Conservation (phyloP, 2,888 invertebrate species). For the Apamea crenata region DNA sequence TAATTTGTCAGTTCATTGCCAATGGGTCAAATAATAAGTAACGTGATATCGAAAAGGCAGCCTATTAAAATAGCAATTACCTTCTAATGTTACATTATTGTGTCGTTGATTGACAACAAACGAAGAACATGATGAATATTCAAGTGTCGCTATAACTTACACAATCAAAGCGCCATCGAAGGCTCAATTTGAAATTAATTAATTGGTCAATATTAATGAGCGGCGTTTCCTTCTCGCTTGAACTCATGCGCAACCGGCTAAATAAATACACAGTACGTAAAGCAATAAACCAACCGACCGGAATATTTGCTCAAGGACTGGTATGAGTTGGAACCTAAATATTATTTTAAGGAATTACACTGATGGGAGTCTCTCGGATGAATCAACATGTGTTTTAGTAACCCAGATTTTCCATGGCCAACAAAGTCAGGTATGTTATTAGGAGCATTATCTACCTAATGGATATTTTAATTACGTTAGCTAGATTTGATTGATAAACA, state of each 20-base stretch:
- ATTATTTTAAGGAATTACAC: constrained; percentile 44
- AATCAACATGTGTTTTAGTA: constrained; percentile 38
- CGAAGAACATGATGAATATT: constrained; percentile 35
- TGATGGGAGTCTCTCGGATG: constrained; percentile 17
- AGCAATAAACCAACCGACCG: constrained; percentile 72
- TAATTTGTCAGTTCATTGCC: constrained; percentile 32
- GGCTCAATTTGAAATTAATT: constrained; percentile 71
- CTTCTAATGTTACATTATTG: constrained; percentile 39
- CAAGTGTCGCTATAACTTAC: constrained; percentile 44
- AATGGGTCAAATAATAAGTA: constrained; percentile 35
- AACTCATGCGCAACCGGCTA: constrained; percentile 75
- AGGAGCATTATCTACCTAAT: background rate
- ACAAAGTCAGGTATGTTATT: background rate
- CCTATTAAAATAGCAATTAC: constrained; percentile 48
- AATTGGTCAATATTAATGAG: constrained; percentile 72
- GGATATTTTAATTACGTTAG: background rate
- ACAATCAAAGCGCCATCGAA: constrained; percentile 64
- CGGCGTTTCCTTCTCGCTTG: constrained; percentile 75
- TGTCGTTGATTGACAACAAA: constrained; percentile 50
- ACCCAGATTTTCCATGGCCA: constrained; percentile 32
- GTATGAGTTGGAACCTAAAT: constrained; percentile 43
- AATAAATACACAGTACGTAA: constrained; percentile 70
- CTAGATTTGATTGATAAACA: background rate
- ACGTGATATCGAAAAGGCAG: constrained; percentile 30
- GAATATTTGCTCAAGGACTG: constrained; percentile 72